Evolutionary conservation across 2,797 vertebrate genomes (phyloP), one percentile per base, ranked within the genome.

Genomic region (Etheostoma perlongum): DNA sequence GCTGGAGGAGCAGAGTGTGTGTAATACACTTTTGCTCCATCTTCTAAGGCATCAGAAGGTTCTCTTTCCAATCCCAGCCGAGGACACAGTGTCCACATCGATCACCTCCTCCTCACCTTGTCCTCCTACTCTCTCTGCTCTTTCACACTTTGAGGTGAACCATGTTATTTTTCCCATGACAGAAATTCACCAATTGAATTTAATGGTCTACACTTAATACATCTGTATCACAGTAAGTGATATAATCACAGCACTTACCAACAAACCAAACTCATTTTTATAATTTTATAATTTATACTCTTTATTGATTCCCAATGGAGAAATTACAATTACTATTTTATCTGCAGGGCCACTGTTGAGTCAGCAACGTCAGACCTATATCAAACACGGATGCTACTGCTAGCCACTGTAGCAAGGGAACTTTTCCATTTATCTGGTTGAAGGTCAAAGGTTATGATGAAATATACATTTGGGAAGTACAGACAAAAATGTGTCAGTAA

Each of bases 1-100:
- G 88, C 88, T 91, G 52, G 92, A 95, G 72, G 95, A 96, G 1
- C 95, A 96, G 91, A 93, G 36, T 30, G 69, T 93, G 78, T 95
- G 89, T 48, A 96, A 96, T 6, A 57, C 40, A 30, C 73, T 96
- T 53, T 79, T 96, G 76, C 86, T 96, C 21, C 92, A 93, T 82
- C 87, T 96, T 44, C 91, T 96, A 49, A 90, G 82, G 64, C 78
- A 89, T 67, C 87, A 85, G 19, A 47, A 27, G 7, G 57, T 64
- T 72, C 78, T 91, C 19, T 61, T 88, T 67, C 78, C 83, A 27
- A 2, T 15, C 33, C 42, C 48, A 57, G 27, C 21, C 0, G 4
- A 78, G 54, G 36, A 73, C 25, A 64, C 46, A n/a, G 44, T 10
- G 12, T 36, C 49, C 59, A 71, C 74, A 25, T 78, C 63, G 0